phyloP scores from a whole-genome alignment of 2,888 invertebrate genomes.

The Cryptus armator region DNA sequence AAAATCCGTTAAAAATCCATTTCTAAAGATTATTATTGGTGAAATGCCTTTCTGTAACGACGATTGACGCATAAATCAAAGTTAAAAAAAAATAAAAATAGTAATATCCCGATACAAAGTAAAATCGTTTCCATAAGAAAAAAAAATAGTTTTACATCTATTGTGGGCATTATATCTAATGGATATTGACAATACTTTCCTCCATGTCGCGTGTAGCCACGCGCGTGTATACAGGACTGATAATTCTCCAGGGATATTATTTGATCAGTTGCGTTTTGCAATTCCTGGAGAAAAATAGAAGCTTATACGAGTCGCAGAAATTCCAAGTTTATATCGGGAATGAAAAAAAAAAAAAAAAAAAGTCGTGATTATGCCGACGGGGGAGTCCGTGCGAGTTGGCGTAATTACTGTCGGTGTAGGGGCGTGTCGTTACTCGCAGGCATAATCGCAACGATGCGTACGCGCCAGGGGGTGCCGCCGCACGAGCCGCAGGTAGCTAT shows the following conservation, averaged over 20 bases:
- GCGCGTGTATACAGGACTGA: background rate
- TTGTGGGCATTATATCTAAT: background rate
- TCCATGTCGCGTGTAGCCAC: background rate
- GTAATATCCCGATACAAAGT: no score
- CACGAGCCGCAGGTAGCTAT: slow-evolving; percentile 56
- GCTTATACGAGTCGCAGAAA: background rate
- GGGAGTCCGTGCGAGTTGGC: slow-evolving; percentile 68
- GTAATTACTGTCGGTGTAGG: slow-evolving; percentile 74
- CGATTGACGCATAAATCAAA: no score
- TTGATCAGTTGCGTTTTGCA: background rate
- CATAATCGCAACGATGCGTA: slow-evolving; percentile 71
- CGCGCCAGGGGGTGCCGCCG: slow-evolving; percentile 56
- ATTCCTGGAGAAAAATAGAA: background rate
- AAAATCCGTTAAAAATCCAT: no score
- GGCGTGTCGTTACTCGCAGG: slow-evolving; percentile 75
- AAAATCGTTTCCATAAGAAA: no score
- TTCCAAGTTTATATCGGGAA: slow-evolving; percentile 1
- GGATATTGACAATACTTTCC: background rate
- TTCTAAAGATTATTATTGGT: no score
- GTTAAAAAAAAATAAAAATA: no score
- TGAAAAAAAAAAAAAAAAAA: slow-evolving; percentile 12
- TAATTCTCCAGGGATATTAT: background rate
- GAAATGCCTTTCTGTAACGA: no score
- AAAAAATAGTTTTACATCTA: no score
- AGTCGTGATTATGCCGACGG: slow-evolving; percentile 70